Conservation (phyloP, 2,113 vertebrate genomes). For the Psophia crepitans region DNA sequence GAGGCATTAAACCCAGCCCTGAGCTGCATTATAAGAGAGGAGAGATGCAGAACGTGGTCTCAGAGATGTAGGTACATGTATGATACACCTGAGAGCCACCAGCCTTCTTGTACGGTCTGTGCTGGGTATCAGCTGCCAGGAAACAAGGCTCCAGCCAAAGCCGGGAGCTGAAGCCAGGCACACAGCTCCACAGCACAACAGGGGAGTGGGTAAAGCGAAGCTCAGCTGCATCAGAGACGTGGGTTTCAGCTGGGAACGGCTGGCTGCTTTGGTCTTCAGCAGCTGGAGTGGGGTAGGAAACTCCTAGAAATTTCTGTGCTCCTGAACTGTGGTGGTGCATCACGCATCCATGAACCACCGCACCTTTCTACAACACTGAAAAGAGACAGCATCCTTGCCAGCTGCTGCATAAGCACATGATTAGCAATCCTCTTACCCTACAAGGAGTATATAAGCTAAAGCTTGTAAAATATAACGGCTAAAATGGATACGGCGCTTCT, state of each 20-base stretch:
- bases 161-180: neutral
- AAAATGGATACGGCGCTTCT: rapidly evolving
- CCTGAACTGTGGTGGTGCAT: neutral
- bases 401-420: neutral
- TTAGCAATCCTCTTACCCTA: neutral
- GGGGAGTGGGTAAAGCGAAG: neutral
- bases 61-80: neutral
- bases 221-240: neutral
- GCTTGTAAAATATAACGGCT: neutral
- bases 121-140: neutral
- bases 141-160: neutral
- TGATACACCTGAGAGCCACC: neutral
- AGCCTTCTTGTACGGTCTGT: neutral
- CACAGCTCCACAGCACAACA: neutral
- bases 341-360: neutral
- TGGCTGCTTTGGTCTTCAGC: neutral
- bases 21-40: neutral
- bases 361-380: neutral
- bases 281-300: neutral
- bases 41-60: neutral
- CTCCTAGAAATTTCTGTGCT: rapidly evolving
- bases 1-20: neutral
- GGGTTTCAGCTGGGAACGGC: rapidly evolving
- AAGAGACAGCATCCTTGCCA: neutral
- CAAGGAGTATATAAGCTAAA: neutral